Base-by-base conservation (phyloP, 1,140 invertebrate species). In the Limonius californicus region DNA sequence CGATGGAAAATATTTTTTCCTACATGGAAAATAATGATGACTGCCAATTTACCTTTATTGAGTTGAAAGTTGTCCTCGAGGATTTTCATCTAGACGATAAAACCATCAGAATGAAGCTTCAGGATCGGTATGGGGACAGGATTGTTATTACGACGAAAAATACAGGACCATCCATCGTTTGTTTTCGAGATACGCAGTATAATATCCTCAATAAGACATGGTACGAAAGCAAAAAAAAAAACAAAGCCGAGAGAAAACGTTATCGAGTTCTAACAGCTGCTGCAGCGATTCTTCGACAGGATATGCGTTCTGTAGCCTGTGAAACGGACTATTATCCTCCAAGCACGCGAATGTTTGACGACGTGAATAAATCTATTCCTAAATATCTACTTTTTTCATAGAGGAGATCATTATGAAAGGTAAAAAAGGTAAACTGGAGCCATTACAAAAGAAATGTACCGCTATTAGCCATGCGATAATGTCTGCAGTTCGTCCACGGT, bases 11-110 rank as follows among this genome's bases (percentile, higher is more conserved):
- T 57, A 73, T 74, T 68, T 73, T 72, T 67, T 47, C 32, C 69
- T 74, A 72, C 57, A 72, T 73, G 64, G 72, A 74, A 70, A 72
- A 74, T 71, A 67, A 73, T 70, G 67, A 66, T 54, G 71, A 67
- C 58, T 68, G 53, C 53, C 57, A 57, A 18, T 57, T 16, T 15
- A 42, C 56, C 8, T 32, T 55, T 6, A n/a, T 8, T 14, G 53
- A 27, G n/a, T 32, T 55, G 12, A 55, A 55, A 55, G 53, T 4
- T 27, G 21, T 55, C 8, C 9, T 2, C 14, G 18, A 23, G 15
- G 21, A 55, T 23, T 30, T 68, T 53, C 54, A 70, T 19, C 67
- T 68, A 18, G 70, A 72, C 57, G 65, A 71, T 61, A 70, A 71
- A 57, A 72, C 68, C 45, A 72, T 75, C 57, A 72, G 68, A 59